Conservation (phyloP, 2,888 invertebrate species). For the Allacma fusca region DNA sequence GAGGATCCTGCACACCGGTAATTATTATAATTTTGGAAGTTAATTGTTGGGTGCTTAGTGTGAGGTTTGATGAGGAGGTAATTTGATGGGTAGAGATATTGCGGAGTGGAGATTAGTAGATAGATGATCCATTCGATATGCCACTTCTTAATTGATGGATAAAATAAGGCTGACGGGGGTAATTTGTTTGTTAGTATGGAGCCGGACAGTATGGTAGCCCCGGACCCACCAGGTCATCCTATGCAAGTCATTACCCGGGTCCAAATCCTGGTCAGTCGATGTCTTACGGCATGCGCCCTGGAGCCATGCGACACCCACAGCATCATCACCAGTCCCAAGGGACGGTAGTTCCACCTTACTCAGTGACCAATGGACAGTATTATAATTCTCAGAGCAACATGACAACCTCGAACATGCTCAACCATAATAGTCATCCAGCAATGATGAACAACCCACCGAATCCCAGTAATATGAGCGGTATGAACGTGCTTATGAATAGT, state of each 20-base stretch:
- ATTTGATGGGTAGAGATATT: too few species aligned
- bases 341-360: slow-evolving; percentile 35
- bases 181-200: slow-evolving; percentile 35
- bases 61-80: neutral
- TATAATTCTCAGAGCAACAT: slow-evolving; percentile 50
- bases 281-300: slow-evolving; percentile 30
- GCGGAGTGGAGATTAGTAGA: too few species aligned
- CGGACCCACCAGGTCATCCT: slow-evolving; percentile 44
- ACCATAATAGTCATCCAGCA: slow-evolving; percentile 48
- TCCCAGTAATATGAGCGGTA: slow-evolving; percentile 48
- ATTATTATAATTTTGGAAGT: slow-evolving; percentile 16
- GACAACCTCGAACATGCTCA: slow-evolving; percentile 55
- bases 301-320: slow-evolving; percentile 32
- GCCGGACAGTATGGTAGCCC: slow-evolving; percentile 47
- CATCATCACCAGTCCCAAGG: slow-evolving; percentile 37
- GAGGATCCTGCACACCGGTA: slow-evolving; percentile 59
- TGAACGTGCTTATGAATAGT: slow-evolving; percentile 69
- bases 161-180: neutral
- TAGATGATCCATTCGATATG: too few species aligned
- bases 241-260: slow-evolving; percentile 49
- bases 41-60: neutral
- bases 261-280: slow-evolving; percentile 34
- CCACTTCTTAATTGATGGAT: too few species aligned
- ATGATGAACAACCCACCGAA: slow-evolving; percentile 47
- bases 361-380: slow-evolving; percentile 56